Conservation (phyloP, 1,140 invertebrate genomes). For the Drosophila kanapiae region DNA sequence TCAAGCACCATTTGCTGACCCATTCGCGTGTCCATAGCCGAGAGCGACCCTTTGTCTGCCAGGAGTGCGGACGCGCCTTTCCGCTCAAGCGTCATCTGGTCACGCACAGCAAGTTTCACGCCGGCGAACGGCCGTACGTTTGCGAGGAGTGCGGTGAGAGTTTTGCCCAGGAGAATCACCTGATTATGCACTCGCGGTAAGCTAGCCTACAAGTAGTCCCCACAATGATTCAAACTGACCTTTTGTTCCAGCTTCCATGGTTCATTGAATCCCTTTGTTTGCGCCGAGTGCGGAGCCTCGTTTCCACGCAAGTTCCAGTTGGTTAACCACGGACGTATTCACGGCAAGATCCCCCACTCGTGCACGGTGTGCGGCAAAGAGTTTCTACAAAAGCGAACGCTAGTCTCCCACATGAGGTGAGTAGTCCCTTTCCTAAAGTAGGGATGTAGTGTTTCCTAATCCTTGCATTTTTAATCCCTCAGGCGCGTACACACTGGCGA, state of each 20-base stretch:
- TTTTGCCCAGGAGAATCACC: slow-evolving; percentile 93
- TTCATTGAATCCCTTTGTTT: slow-evolving; percentile 92
- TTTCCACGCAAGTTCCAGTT: slow-evolving; percentile 94
- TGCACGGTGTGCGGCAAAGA: slow-evolving; percentile 93
- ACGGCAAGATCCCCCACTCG: slow-evolving; percentile 92
- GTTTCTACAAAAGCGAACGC: slow-evolving; percentile 92
- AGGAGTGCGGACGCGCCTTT: slow-evolving; percentile 92
- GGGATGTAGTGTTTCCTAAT: not conserved
- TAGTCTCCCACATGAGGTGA: slow-evolving; percentile 91
- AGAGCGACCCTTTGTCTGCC: slow-evolving; percentile 92
- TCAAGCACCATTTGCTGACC: slow-evolving; percentile 92
- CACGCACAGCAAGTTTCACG: slow-evolving; percentile 94
- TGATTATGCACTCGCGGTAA: slow-evolving; percentile 91
- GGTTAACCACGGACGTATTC: slow-evolving; percentile 92
- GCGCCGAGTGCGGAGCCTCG: slow-evolving; percentile 92
- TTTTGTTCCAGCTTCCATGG: slow-evolving; percentile 88
- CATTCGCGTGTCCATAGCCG: slow-evolving; percentile 91
- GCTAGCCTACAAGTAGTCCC: not conserved
- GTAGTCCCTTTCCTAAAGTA: not conserved
- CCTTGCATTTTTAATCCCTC: not conserved
- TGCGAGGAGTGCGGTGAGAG: slow-evolving; percentile 95
- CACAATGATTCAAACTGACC: not conserved
- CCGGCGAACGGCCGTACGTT: slow-evolving; percentile 93
- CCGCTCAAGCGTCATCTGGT: slow-evolving; percentile 93
- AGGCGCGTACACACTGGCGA: slow-evolving; percentile 87